Base-by-base conservation (phyloP, 2,797 vertebrate species). In the Hipposideros larvatus region DNA sequence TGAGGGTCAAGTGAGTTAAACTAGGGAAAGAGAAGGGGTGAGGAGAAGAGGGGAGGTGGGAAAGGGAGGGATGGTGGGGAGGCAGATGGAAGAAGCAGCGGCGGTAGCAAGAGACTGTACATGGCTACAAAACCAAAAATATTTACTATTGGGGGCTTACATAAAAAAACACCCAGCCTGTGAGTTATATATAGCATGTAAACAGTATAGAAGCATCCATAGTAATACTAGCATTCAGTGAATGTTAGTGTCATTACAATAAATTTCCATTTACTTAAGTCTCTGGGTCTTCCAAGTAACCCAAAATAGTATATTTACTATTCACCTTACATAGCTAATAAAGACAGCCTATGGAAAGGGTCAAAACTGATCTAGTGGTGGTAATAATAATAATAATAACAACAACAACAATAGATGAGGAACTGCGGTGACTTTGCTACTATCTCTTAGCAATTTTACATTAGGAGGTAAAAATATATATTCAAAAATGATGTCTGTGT, bases 141-240 rank as follows among this genome's bases (percentile, higher is more conserved):
- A 57, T 31, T 37, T 28, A 37, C 15, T 6, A 10, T 4, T 43
- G n/a, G 2, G 2, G 3, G 77, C 2, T 79, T 19, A 55, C 4
- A 9, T 11, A 65, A 89, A 34, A 13, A 26, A 21, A 11, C 10
- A 4, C 15, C 34, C 48, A 51, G 10, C 11, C 5, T n/a, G 37
- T 43, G 41, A 7, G 11, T 41, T 13, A 28, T 0, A 13, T 13
- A 28, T 0, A 13, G 5, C 55, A 28, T 5, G 1, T 51, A 55
- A 21, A 80, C 26, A 21, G 28, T 19, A 15, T 4, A 28, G 13
- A 11, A n/a, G 16, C 18, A 15, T 24, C 8, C 2, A 4, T 28
- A 18, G 24, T 46, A 63, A 13, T 13, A 10, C 19, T 37, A 21
- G 11, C 21, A 48, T 51, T 59, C 21, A 13, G 15, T 53, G 34